These are phyloP conservation scores for Lithobates sylvaticus DNA, from an alignment of 2,797 vertebrate genomes.

Conservation along the genomic window DNA sequence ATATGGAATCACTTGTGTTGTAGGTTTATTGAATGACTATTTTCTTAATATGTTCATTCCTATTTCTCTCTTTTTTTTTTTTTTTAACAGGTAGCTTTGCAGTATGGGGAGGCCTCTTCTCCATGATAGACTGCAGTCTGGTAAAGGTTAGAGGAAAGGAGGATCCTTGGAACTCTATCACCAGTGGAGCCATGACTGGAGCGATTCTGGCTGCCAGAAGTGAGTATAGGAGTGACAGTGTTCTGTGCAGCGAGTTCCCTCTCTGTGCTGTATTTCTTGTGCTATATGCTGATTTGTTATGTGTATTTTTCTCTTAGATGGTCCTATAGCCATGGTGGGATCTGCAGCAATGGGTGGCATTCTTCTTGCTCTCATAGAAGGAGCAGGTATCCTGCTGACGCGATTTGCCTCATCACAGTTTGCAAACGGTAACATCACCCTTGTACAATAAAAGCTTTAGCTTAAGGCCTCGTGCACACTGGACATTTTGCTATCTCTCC, in stretches of 20 bases:
- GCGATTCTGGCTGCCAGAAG: conserved; percentile 97
- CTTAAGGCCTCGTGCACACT: too few species aligned
- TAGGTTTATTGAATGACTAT: too few species aligned
- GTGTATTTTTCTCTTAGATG: conserved; percentile 75
- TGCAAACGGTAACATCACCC: conserved; percentile 84
- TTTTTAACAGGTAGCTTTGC: conserved; percentile 89
- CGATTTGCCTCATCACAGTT: conserved; percentile 94
- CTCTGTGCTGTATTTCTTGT: neutral
- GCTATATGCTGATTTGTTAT: neutral
- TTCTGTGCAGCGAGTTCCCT: too few species aligned
- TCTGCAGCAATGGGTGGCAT: conserved; percentile 97
- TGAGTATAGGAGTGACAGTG: conserved; percentile 73
- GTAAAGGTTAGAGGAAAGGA: conserved; percentile 94
- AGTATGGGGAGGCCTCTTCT: conserved; percentile 97
- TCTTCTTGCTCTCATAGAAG: conserved; percentile 94
- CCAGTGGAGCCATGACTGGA: conserved; percentile 94
- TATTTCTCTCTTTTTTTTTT: neutral
- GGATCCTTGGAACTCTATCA: conserved; percentile 99
- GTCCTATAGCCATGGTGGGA: conserved; percentile 94
- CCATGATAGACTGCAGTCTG: conserved; percentile 96
- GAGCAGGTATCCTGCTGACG: conserved; percentile 93
- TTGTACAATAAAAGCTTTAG: too few species aligned
- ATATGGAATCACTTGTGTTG: too few species aligned
- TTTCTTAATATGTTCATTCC: too few species aligned
- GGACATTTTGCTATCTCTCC: too few species aligned